Base-by-base conservation (phyloP, 2,888 invertebrate species). In the Psococerastis gibbosa region DNA sequence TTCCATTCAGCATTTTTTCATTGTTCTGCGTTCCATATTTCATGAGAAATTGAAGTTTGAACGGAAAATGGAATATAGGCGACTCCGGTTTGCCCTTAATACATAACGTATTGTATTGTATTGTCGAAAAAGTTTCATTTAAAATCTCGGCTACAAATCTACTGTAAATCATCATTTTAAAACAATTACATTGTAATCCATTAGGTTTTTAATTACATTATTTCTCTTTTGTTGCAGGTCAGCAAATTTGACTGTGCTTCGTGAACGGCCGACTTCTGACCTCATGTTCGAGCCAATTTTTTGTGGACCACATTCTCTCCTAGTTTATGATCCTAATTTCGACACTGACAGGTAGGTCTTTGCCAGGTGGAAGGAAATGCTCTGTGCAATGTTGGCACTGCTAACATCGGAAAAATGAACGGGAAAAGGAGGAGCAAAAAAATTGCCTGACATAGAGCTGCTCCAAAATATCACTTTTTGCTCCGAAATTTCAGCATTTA, bases 401-500 rank as follows among this genome's bases (percentile, higher is more conserved):
- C 6, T 6, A 27, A 11, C 27, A 27, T 27, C 27, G 27, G 27
- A 27, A 27, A 27, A 27, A 27, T 27, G 27, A 27, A 27, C 27
- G 27, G n/a, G n/a, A 27, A 27, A 27, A 27, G 27, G 27, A 9
- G 6, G 38, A 20, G 8, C 20, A 38, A 38, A 38, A 33, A 38
- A 38, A 38, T 38, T 17, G 38, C 38, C 38, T 22, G 38, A 38
- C 38, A 38, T 38, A 17, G 38, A 38, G 38, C 6, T 38, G 38
- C 38, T 38, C 38, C 22, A 22, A 20, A 38, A 38, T 38, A 38
- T 20, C 38, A 38, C 17, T 38, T 38, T 38, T 38, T 38, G 38
- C 38, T 38, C 38, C 38, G 17, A 38, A 38, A 38, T 38, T 38
- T 38, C 38, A 38, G 38, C 38, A 38, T 38, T 38, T 38, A 38